Conservation (phyloP, 2,797 vertebrate species). For the Gastrophryne carolinensis region DNA sequence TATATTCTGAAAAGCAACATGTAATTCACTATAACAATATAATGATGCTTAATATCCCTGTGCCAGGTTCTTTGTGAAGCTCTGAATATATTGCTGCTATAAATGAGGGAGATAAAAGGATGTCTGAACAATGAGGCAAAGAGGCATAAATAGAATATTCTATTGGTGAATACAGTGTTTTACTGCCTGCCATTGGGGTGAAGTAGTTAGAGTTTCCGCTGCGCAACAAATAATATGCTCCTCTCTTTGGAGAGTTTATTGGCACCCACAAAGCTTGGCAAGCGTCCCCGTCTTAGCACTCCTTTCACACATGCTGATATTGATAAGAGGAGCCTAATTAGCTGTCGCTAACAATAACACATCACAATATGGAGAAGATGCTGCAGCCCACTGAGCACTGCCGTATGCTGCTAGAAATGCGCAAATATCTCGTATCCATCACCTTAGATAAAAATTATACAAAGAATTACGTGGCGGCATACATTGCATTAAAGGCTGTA, state of each 20-base stretch:
- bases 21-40: too few species aligned
- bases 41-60: too few species aligned
- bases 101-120: too few species aligned
- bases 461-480: too few species aligned
- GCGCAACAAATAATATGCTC: background rate
- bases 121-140: background rate
- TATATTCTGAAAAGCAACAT: too few species aligned
- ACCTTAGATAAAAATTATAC: background rate
- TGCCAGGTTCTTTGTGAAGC: too few species aligned
- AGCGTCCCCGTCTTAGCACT: background rate
- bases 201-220: background rate
- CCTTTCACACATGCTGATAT: constrained; percentile 20
- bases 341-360: constrained; percentile 38
- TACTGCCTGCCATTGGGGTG: background rate
- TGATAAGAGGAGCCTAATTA: constrained; percentile 46
- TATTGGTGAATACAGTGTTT: background rate
- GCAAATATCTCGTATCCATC: background rate
- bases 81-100: too few species aligned
- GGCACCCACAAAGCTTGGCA: constrained; percentile 14
- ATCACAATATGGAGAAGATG: background rate
- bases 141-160: background rate
- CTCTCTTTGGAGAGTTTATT: background rate
- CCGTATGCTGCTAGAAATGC: background rate
- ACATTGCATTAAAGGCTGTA: too few species aligned
- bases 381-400: background rate